Base-by-base conservation (phyloP, 2,113 vertebrate species). In the Carassius carassius region DNA sequence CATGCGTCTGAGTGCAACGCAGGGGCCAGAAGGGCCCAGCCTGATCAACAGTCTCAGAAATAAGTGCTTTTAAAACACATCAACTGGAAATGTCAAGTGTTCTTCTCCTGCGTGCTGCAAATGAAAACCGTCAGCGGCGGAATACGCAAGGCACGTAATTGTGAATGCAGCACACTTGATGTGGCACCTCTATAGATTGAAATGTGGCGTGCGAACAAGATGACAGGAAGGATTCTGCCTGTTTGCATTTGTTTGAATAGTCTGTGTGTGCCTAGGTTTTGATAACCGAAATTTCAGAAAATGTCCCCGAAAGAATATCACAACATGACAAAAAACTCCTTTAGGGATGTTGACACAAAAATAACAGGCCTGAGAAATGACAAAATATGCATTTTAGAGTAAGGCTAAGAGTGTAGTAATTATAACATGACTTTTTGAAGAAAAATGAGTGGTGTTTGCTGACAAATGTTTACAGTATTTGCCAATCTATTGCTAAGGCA, bases 1-100 rank as follows among this genome's bases (percentile, higher is more conserved):
- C 80, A 56, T 72, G 80, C 21, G 47, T 56, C 49, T 72, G 67
- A 72, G 60, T 19, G 37, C 16, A 5, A 10, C 17, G 60, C 60
- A 44, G 41, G 63, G 79, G 44, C 62, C 37, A 47, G 47, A 70
- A 54, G 63, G 19, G 44, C 81, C 29, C 29, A 32, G 21, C 12
- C 67, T 82, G 47, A 82, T 70, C 81, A 11, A 80, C 56, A 81
- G 47, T 21, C 23, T 69, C 32, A 58, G 74, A 84, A 79, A 84
- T 82, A 35, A 83, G 44, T 65, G 54, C 65, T 83, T 85, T 83
- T 83, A 44, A 76, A 35, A 54, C 60, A 72, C 77, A 44, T 81
- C 69, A 56, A 58, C 79, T 87, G 70, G 49, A 84, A 87, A 84
- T 84, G 86, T 87, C 83, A 87, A 87, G 86, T 87, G 82, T 81